Percentiles rank a stretch among this genome's conserved stretches.
Evolutionary conservation across 2,113 vertebrate species (phyloP).

Genomic region (Beaufortia kweichowensis): DNA sequence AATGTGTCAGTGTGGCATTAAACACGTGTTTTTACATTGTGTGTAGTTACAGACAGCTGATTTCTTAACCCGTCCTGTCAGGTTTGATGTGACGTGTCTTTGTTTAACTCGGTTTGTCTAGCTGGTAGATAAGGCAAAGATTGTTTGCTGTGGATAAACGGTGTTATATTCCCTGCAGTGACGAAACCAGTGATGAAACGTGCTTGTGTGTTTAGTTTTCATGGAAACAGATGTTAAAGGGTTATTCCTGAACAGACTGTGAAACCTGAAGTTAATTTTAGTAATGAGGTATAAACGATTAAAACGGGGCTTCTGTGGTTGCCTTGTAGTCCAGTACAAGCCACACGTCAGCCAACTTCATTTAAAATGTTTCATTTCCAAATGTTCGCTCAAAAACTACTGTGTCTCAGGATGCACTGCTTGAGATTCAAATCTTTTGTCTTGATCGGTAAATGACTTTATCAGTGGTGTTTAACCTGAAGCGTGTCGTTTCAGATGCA

Average conservation of each 20-base stretch:
- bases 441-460: too few species aligned
- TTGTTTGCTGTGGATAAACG: slow-evolving; percentile 8
- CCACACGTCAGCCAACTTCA: too few species aligned
- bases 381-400: too few species aligned
- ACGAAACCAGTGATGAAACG: slow-evolving; percentile 24
- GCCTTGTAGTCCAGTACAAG: too few species aligned
- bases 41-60: background rate
- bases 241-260: background rate
- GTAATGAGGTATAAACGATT: too few species aligned
- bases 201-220: background rate
- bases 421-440: too few species aligned
- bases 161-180: slow-evolving; percentile 15
- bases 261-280: too few species aligned
- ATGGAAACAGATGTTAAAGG: background rate
- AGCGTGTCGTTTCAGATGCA: slow-evolving; percentile 75
- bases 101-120: slow-evolving; percentile 11
- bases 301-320: too few species aligned
- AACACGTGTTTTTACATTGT: slow-evolving; percentile 11
- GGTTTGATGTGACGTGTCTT: background rate
- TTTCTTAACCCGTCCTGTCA: background rate
- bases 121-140: background rate
- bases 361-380: too few species aligned
- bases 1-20: background rate
- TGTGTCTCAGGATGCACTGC: too few species aligned
- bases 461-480: too few species aligned